Percentiles rank a stretch among this genome's conserved stretches.
phyloP scores from a whole-genome alignment of 2,113 vertebrate species.

The Scartelaos histophorus region DNA sequence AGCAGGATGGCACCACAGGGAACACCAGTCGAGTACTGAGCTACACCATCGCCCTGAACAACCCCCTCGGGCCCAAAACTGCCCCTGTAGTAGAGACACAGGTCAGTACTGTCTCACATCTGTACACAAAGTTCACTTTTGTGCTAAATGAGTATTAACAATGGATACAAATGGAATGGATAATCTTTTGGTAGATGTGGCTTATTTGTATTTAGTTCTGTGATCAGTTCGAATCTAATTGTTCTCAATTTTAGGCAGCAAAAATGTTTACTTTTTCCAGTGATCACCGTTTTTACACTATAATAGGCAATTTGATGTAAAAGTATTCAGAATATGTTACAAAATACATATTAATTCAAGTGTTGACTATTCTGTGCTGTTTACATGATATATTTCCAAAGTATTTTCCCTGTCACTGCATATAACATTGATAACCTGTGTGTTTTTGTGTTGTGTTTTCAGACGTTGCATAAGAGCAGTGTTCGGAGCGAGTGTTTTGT shows the following conservation, averaged over 20 bases:
- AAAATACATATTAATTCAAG: too few relatives aligned
- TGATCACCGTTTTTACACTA: too few relatives aligned
- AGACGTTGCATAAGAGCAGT: conserved; percentile 80
- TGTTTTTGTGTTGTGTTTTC: not conserved
- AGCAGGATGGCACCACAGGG: conserved; percentile 80
- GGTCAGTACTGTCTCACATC: conserved; percentile 67
- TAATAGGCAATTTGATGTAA: too few relatives aligned
- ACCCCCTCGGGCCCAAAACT: conserved; percentile 88
- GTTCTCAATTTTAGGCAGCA: too few relatives aligned
- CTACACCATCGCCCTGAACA: conserved; percentile 90
- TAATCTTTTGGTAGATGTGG: not conserved
- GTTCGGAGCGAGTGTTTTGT: conserved; percentile 81
- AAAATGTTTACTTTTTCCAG: too few relatives aligned
- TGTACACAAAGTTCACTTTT: not conserved
- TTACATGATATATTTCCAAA: too few relatives aligned
- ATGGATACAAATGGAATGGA: not conserved
- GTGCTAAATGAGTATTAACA: too few relatives aligned
- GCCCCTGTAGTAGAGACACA: conserved; percentile 89
- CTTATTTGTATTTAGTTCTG: too few relatives aligned
- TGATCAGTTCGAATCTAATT: too few relatives aligned
- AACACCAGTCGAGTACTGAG: conserved; percentile 83
- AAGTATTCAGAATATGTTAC: too few relatives aligned
- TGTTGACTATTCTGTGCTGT: too few relatives aligned
- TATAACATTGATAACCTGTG: not conserved
- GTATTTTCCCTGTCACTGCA: not conserved